These are phyloP conservation scores for Xiphophorus maculatus DNA, from an alignment of 2,113 vertebrate genomes.

Conservation along the genomic window DNA sequence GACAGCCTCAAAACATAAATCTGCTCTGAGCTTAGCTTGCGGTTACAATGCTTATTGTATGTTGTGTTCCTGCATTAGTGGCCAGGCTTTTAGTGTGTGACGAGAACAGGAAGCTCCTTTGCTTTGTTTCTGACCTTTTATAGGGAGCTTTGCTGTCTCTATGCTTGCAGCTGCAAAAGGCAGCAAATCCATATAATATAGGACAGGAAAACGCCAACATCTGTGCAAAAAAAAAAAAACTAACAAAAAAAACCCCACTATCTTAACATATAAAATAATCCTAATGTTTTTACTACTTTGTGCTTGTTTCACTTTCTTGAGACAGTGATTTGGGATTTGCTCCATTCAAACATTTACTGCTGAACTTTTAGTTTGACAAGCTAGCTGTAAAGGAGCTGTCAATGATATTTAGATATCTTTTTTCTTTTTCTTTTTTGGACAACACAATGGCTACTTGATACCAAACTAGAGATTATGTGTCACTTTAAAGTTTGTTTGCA, in stretches of 20 bases:
- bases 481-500: constrained; percentile 1
- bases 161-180: neutral
- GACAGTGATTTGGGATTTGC: neutral
- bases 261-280: too few relatives aligned
- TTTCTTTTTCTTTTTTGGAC: neutral
- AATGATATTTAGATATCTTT: neutral
- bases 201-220: neutral
- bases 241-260: neutral
- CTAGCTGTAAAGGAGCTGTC: neutral
- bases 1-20: constrained; percentile 29
- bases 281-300: neutral
- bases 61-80: constrained; percentile 33
- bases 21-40: neutral
- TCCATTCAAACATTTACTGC: neutral
- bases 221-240: neutral
- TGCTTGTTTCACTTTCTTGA: neutral
- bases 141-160: constrained; percentile 7
- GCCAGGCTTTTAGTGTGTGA: constrained; percentile 36
- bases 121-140: constrained; percentile 1
- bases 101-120: constrained; percentile 8
- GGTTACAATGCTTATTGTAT: constrained; percentile 3
- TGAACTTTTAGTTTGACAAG: neutral
- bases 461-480: neutral
- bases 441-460: neutral
- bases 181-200: neutral